A percentile compares a stretch with the other conserved stretches of the same genome.
Evolutionary conservation across 2,888 invertebrate genomes (phyloP).

Genomic region (Cheilosia pagana): DNA sequence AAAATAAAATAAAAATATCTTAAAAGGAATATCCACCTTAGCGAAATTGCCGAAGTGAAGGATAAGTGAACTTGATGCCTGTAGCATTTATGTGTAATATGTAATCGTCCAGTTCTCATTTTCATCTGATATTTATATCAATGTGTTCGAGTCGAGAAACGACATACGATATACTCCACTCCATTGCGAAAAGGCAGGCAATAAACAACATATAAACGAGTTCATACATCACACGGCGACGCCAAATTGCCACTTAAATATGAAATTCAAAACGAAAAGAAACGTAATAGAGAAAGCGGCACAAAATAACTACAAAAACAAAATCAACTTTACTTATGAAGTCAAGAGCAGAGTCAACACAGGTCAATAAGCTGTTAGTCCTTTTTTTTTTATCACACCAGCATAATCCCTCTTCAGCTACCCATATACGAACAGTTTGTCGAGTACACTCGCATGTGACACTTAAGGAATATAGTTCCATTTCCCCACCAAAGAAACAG

Average conservation of each 20-base stretch:
- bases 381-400: constrained; percentile 14
- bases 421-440: constrained; percentile 8
- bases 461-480: constrained; percentile 56
- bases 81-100: too few species aligned
- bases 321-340: constrained; percentile 45
- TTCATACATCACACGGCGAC: constrained; percentile 24
- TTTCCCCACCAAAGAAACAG: constrained; percentile 35
- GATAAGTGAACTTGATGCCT: too few species aligned
- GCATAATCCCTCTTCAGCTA: neutral
- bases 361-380: constrained; percentile 64
- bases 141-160: too few species aligned
- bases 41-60: too few species aligned
- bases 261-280: constrained; percentile 35
- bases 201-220: constrained; percentile 15
- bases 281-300: neutral
- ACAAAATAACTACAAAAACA: neutral
- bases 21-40: too few species aligned
- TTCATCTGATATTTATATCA: too few species aligned
- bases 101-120: too few species aligned
- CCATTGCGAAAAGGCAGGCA: neutral
- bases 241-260: constrained; percentile 42
- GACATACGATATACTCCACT: constrained; percentile 4
- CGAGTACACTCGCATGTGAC: constrained; percentile 28
- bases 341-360: constrained; percentile 66
- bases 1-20: too few species aligned